Evolutionary conservation across 2,797 vertebrate genomes (phyloP).

Genomic region (Antennarius maculatus): DNA sequence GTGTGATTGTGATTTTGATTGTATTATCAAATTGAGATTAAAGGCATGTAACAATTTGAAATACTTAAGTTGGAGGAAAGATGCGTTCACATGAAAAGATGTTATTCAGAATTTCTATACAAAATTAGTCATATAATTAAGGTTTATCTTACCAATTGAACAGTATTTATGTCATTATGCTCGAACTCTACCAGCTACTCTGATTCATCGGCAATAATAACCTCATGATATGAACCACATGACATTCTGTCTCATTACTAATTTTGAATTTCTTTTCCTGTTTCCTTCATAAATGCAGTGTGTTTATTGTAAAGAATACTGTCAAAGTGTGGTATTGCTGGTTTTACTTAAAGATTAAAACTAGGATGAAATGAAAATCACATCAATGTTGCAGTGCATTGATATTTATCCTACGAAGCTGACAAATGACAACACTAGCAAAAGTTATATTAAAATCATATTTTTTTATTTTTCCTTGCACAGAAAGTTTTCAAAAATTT

Average conservation of each 20-base stretch:
- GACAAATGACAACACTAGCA: constrained; percentile 13
- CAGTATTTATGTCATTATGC: background rate
- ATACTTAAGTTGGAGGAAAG: too few relatives aligned
- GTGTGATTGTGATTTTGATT: too few relatives aligned
- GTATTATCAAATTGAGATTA: too few relatives aligned
- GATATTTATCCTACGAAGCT: background rate
- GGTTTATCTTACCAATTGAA: too few relatives aligned
- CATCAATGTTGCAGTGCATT: background rate
- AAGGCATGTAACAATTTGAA: too few relatives aligned
- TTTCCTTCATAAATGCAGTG: background rate
- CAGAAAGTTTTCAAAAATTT: constrained; percentile 62
- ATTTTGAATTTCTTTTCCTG: background rate
- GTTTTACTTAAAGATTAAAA: background rate
- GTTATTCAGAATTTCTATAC: too few relatives aligned
- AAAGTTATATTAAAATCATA: constrained; percentile 38
- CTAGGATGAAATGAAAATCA: background rate
- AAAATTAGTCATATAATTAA: too few relatives aligned
- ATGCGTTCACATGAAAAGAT: too few relatives aligned
- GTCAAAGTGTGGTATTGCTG: background rate
- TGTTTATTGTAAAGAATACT: background rate
- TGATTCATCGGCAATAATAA: background rate
- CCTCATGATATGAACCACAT: too few relatives aligned
- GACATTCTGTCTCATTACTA: background rate
- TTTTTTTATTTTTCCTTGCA: constrained; percentile 69
- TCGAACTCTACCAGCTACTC: background rate